Evolutionary conservation across 2,797 vertebrate species (phyloP), one percentile per base, ranked within the genome.

Genomic region (Molothrus aeneus): DNA sequence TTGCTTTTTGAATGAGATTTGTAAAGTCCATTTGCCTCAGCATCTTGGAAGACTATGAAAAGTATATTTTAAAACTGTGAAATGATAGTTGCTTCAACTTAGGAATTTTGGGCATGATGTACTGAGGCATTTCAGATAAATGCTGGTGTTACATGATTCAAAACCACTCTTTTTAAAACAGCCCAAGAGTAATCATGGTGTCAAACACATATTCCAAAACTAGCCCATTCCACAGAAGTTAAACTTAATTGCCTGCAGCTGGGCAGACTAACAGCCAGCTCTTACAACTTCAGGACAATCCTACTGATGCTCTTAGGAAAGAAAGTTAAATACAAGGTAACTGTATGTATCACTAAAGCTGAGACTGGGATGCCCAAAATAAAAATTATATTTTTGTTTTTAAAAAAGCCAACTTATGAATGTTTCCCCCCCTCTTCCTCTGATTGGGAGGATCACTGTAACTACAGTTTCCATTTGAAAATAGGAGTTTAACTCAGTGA

Each of bases 1-100:
- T 88, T 86, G 48, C 22, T 42, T 95, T 91, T 93, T 78, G 36
- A 78, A 80, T 73, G 47, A 60, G 90, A 86, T 89, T 83, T 7
- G 7, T 88, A 88, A 60, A 73, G 90, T 92, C 63, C 6, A 0
- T 74, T 87, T 80, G n/a, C n/a, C 28, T 64, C 82, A 75, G 53
- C 54, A 43, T 88, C 43, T 61, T 74, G 79, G 31, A 61, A 88
- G 63, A 71, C 17, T n/a, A n/a, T n/a, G n/a, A n/a, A n/a, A n/a
- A 75, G 69, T 66, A 42, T 56, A 24, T 84, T 84, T 81, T 74
- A 22, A 68, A 85, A 17, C 31, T 15, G 9, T 70, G 70, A 56
- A 56, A 66, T 73, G 19, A 28, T 29, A 63, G 32, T 77, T 82
- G 59, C 47, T 93, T 86, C 60, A 88, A 32, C 82, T 83, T 87